Conservation (phyloP, 2,797 vertebrate genomes). For the Picus viridis region DNA sequence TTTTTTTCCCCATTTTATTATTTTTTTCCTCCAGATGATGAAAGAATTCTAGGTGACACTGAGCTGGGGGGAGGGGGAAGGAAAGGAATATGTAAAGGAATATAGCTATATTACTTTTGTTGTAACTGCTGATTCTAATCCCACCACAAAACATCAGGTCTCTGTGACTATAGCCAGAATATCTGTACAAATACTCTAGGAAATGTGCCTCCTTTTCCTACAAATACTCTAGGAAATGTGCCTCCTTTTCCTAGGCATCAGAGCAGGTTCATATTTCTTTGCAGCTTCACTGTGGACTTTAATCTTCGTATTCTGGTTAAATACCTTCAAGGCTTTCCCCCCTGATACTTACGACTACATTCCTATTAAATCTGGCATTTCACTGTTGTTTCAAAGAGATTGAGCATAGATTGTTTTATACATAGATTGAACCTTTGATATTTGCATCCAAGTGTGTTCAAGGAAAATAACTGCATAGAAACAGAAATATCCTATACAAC, state of each 20-base stretch:
- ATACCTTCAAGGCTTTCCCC: slow-evolving; percentile 24
- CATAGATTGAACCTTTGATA: slow-evolving; percentile 49
- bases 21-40: neutral
- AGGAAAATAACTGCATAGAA: neutral
- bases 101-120: neutral
- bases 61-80: neutral
- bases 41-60: neutral
- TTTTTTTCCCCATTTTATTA: neutral
- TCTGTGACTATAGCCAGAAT: neutral
- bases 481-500: neutral
- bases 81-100: neutral
- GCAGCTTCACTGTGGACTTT: neutral
- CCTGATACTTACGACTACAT: neutral
- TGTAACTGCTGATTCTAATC: neutral
- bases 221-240: neutral
- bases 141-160: neutral
- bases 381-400: slow-evolving; percentile 18
- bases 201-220: neutral
- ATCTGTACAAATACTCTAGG: neutral
- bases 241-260: neutral
- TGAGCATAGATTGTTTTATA: slow-evolving; percentile 10
- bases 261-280: neutral
- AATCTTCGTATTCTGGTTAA: slow-evolving; percentile 24
- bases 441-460: slow-evolving; percentile 37
- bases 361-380: slow-evolving; percentile 65